phyloP scores from a whole-genome alignment of 1,140 invertebrate species.

The Polyergus mexicanus region DNA sequence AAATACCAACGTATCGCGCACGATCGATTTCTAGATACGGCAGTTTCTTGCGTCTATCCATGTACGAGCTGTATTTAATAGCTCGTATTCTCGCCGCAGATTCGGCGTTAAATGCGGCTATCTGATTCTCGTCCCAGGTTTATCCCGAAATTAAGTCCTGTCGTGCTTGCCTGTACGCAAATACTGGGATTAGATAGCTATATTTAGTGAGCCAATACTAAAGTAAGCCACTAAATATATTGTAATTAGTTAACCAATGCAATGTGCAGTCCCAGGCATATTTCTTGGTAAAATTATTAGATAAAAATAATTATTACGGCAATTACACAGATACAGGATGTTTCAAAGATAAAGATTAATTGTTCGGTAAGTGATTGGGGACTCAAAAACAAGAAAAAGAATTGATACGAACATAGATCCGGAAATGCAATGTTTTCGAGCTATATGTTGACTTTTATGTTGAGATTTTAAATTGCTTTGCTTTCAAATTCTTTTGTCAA shows the following conservation, averaged over 20 bases:
- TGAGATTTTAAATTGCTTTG: too few species aligned
- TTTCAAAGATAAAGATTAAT: too few species aligned
- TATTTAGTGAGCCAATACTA: not conserved
- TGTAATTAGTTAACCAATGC: too few species aligned
- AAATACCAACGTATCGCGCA: conserved; percentile 13
- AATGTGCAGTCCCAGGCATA: too few species aligned
- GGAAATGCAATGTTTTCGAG: too few species aligned
- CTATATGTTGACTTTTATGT: too few species aligned
- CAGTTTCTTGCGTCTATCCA: conserved; percentile 20
- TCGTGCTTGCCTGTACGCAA: not conserved
- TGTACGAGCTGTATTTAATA: conserved; percentile 11
- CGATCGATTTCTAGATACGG: conserved; percentile 14
- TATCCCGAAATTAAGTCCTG: not conserved
- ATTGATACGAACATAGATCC: too few species aligned
- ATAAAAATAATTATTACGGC: not conserved
- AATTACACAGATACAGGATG: not conserved
- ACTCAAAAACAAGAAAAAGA: too few species aligned
- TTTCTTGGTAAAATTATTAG: not conserved
- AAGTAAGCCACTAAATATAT: too few species aligned
- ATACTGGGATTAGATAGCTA: not conserved
- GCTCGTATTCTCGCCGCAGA: not conserved
- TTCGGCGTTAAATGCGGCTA: conserved; percentile 20
- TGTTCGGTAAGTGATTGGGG: too few species aligned
- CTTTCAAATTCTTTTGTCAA: too few species aligned
- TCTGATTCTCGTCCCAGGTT: not conserved